Base-by-base conservation (phyloP, 2,113 vertebrate species). In the Tautogolabrus adspersus region DNA sequence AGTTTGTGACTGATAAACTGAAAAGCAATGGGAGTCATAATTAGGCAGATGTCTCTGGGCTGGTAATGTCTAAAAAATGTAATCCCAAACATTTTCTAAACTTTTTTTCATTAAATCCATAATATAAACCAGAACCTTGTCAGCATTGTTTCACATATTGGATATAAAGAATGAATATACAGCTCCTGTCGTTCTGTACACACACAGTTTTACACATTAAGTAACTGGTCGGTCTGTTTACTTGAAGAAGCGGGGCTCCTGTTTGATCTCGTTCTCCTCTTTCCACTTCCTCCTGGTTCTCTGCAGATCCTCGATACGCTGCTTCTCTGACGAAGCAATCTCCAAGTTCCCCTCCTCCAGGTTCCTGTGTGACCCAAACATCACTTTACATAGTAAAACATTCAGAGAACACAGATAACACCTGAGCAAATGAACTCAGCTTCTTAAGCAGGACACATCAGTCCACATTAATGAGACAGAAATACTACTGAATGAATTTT, bases 221-320 rank as follows among this genome's bases (percentile, higher is more conserved):
- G 30, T 6, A 2, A 10, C 3, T 61, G 3, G 40, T 11, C 1
- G 12, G 21, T 16, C 65, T 46, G 93, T 96, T 96, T 88, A 99
- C 98, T 96, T 98, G 94, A 99, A 99, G 95, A 98, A 99, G 89
- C 95, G 96, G 59, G 98, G 96, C 93, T 94, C 93, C 22, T 97
- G 95, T 92, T 96, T 96, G 82, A 96, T 93, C 92, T 96, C 93
- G 26, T 96, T 97, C 89, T 99, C 98, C 37, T 99, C 98, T 89
- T 96, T 95, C 91, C 96, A 96, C 61, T 97, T 96, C 87, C 97
- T 95, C 70, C 96, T 93, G 75, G 87, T 85, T 82, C 98, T 95
- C 90, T 99, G 98, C 38, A 97, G 95, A 75, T 99, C 98, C 77
- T 99, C 98, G 58, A 99, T 98, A 70, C 97, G 95, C 92, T 96